Evolutionary conservation across 2,888 invertebrate species (phyloP).

Genomic region (Campaea margaritaria): DNA sequence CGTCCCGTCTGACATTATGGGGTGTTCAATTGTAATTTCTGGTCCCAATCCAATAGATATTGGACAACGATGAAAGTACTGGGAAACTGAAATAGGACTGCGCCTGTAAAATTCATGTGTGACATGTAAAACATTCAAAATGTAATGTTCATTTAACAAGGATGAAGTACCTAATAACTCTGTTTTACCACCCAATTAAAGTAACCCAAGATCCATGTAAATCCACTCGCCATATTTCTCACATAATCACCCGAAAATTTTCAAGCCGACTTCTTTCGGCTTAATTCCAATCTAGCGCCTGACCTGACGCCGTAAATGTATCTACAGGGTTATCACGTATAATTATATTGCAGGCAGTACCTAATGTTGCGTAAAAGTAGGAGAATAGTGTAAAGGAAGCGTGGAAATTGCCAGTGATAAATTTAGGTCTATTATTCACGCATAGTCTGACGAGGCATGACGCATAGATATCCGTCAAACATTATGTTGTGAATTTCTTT

Average conservation of each 20-base stretch:
- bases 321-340: constrained; percentile 29
- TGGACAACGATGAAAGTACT: no score
- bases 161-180: constrained; percentile 16
- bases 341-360: constrained; percentile 7
- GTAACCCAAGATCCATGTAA: constrained; percentile 21
- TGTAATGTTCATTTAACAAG: constrained; percentile 16
- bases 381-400: background rate
- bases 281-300: constrained; percentile 41
- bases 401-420: background rate
- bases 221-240: constrained; percentile 26
- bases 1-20: no score
- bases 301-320: constrained; percentile 38
- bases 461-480: no score
- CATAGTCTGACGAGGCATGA: no score
- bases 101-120: no score
- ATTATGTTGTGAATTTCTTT: no score
- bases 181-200: constrained; percentile 23
- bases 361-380: constrained; percentile 3
- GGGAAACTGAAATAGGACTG: no score
- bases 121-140: background rate
- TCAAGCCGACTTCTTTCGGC: constrained; percentile 41
- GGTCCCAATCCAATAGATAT: no score
- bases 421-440: background rate
- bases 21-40: no score
- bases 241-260: constrained; percentile 33